These are phyloP conservation scores for Tachystola acroxantha DNA, from an alignment of 2,888 invertebrate species.

Conservation along the genomic window DNA sequence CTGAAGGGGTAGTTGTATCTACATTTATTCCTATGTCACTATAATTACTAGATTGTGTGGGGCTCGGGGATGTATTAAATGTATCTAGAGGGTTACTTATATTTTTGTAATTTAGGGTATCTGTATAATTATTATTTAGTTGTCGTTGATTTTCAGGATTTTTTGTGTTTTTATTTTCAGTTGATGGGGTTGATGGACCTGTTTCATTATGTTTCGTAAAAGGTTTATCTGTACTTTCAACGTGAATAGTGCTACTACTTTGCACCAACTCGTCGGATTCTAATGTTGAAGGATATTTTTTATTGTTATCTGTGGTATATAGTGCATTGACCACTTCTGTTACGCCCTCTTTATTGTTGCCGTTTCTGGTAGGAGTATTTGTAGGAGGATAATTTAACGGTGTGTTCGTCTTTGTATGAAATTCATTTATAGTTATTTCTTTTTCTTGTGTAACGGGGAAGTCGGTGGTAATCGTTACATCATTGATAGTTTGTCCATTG, in stretches of 20 bases:
- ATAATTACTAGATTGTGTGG: no score
- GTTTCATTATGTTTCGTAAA: conserved; percentile 29
- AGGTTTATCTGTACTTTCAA: conserved; percentile 55
- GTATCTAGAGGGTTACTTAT: not conserved
- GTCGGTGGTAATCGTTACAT: not conserved
- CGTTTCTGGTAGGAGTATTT: not conserved
- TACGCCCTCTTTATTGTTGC: conserved; percentile 15
- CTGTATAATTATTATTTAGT: conserved; percentile 54
- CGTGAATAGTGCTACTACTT: conserved; percentile 55
- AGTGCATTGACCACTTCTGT: no score
- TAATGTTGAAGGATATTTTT: conserved; percentile 28
- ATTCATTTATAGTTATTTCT: not conserved
- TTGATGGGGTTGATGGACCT: conserved; percentile 29
- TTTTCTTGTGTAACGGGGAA: not conserved
- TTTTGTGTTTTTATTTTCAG: conserved; percentile 62
- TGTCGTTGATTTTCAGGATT: conserved; percentile 66
- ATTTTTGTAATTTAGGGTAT: conserved; percentile 11
- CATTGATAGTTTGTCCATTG: not conserved
- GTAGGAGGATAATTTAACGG: not conserved
- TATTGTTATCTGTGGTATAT: conserved; percentile 20
- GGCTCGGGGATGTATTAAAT: not conserved
- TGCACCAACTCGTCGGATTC: conserved; percentile 47
- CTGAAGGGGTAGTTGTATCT: no score
- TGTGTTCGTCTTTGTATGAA: not conserved
- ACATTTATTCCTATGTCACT: no score